Evolutionary conservation across 1,140 invertebrate species (phyloP).

Genomic region (Magallana gigas): DNA sequence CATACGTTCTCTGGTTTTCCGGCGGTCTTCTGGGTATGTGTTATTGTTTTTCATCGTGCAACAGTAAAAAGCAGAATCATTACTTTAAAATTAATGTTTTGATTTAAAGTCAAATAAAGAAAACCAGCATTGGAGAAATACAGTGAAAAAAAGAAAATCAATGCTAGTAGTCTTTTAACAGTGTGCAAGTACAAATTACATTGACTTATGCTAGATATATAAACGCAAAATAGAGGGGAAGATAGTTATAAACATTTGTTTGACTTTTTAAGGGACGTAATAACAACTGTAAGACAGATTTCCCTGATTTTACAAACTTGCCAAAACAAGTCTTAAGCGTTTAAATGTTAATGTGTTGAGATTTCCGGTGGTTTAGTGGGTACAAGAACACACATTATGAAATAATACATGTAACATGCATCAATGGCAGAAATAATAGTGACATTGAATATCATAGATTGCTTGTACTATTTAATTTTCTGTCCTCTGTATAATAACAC

Average conservation of each 20-base stretch:
- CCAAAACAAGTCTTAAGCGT: no score
- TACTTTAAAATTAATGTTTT: background rate
- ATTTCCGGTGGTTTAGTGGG: no score
- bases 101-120: background rate
- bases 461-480: no score
- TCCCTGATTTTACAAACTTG: no score
- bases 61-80: background rate
- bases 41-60: background rate
- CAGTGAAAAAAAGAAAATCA: background rate
- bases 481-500: no score
- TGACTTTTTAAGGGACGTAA: background rate
- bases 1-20: conserved; percentile 56
- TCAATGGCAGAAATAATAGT: no score
- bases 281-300: background rate
- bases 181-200: background rate
- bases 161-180: background rate
- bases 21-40: conserved; percentile 59
- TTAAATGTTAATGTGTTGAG: no score
- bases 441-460: no score
- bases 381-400: no score
- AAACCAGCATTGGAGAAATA: background rate
- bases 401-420: no score
- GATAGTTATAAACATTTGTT: background rate
- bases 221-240: background rate
- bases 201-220: no score